Evolutionary conservation across 2,113 vertebrate genomes (phyloP), one percentile per base, ranked within the genome.

Genomic region (Cettia cetti): DNA sequence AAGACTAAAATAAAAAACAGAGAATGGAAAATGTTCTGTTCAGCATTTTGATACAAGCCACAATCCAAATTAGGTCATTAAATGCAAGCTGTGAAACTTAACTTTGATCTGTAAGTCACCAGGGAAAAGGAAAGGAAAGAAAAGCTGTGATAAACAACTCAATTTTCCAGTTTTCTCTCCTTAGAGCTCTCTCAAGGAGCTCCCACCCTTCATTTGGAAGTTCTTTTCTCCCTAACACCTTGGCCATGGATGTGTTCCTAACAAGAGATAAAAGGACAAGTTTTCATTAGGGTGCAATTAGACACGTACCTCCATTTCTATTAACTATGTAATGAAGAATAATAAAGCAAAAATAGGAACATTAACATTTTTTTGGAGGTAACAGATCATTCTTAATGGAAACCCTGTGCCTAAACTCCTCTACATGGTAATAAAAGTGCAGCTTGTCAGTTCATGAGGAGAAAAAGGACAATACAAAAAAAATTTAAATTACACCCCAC

Each of bases 361-460:
- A 93, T 96, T 86, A 93, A 78, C 90, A 56, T 95, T 96, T 86
- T 90, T 95, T 86, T 63, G 3, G 4, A 78, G 47, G 71, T 52
- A 93, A 94, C 87, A 80, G 68, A 94, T 96, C 88, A 90, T 93
- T 75, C 71, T 88, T 86, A 93, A 95, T 96, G 84, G 69, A 92
- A 95, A 89, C 11, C 33, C 28, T 75, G 53, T 79, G 39, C 78
- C 75, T 92, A 63, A 92, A 80, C 69, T 70, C 71, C 71, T 88
- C 10, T 27, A 50, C 11, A 21, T 13, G 26, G 47, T 33, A 82
- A 77, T 52, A 64, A 28, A 90, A 77, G 52, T 15, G 14, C n/a
- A 86, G 19, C 23, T 94, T 77, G 28, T 54, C 16, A 13, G 56
- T 13, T 85, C 65, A 77, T 37, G 33, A 90, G 79, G 54, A 94